Conservation (phyloP, 2,113 vertebrate genomes). For the Salvelinus alpinus region DNA sequence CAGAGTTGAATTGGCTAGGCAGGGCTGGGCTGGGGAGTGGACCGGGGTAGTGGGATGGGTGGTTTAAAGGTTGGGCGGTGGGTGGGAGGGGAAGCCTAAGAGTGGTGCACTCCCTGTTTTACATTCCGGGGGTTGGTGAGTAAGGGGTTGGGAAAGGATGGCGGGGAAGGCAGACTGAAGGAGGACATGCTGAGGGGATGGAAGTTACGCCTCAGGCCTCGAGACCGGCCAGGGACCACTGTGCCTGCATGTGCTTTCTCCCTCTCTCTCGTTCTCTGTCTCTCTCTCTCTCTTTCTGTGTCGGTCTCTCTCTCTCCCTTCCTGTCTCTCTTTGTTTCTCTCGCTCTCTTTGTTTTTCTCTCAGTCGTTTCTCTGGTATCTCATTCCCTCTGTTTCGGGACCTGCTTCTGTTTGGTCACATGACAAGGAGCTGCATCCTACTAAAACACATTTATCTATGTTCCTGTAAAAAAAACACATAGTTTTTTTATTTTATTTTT, state of each 20-base stretch:
- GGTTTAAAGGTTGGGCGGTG: no score
- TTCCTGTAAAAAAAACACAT: slow-evolving; percentile 18
- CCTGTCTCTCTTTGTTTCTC: background rate
- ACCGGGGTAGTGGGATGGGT: no score
- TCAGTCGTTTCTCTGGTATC: background rate
- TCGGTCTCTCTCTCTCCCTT: background rate
- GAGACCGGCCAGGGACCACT: slow-evolving; percentile 62
- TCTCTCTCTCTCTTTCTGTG: background rate
- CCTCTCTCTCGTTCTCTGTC: slow-evolving; percentile 10
- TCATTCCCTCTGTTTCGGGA: background rate
- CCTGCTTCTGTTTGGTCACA: slow-evolving; percentile 26
- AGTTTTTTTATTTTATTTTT: slow-evolving; percentile 17
- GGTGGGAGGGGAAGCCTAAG: no score
- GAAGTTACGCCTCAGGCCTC: slow-evolving; percentile 54
- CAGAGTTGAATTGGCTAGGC: no score
- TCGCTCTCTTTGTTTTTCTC: background rate
- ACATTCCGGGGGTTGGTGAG: no score
- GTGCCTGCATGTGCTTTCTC: slow-evolving; percentile 63
- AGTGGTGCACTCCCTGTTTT: no score
- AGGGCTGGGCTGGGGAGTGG: no score
- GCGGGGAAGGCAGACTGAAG: slow-evolving; percentile 21
- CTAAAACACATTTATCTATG: slow-evolving; percentile 19
- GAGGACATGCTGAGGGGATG: slow-evolving; percentile 57
- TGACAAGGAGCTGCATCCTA: slow-evolving; percentile 21
- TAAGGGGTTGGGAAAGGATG: no score